phyloP scores from a whole-genome alignment of 2,113 vertebrate genomes.

The Procavia capensis region DNA sequence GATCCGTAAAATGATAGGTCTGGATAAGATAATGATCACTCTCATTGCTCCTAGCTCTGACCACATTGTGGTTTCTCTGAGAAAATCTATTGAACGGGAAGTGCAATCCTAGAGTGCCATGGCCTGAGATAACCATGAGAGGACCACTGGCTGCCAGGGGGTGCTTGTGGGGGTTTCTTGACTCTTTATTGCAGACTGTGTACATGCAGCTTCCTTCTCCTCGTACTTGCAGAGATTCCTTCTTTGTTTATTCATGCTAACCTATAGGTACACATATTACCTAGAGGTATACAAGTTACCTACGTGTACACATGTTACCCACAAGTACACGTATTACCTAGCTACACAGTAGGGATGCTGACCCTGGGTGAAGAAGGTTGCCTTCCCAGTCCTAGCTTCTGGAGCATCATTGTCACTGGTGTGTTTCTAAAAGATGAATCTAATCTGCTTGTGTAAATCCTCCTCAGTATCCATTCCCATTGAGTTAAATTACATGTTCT shows the following conservation, averaged over 20 bases:
- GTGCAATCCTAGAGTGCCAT: background rate
- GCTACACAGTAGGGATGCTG: background rate
- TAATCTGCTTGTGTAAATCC: background rate
- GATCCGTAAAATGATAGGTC: conserved; percentile 77
- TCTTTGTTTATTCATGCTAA: background rate
- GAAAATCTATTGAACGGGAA: background rate
- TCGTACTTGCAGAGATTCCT: background rate
- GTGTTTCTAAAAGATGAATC: background rate
- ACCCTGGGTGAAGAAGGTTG: background rate
- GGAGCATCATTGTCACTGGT: background rate
- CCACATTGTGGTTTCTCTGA: conserved; percentile 57
- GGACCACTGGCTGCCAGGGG: background rate
- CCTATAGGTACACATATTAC: background rate
- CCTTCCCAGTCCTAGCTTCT: background rate
- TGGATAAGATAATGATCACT: conserved; percentile 71
- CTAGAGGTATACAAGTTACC: background rate
- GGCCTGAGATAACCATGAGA: background rate
- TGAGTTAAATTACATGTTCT: background rate
- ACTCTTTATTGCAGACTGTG: background rate
- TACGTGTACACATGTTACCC: background rate
- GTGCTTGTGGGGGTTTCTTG: background rate
- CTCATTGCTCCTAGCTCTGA: conserved; percentile 43
- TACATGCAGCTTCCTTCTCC: background rate
- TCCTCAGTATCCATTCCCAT: background rate
- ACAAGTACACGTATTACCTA: accelerated